Evolutionary conservation across 2,113 vertebrate species (phyloP), one percentile per base, ranked within the genome.

Genomic region (Tamias sibiricus): DNA sequence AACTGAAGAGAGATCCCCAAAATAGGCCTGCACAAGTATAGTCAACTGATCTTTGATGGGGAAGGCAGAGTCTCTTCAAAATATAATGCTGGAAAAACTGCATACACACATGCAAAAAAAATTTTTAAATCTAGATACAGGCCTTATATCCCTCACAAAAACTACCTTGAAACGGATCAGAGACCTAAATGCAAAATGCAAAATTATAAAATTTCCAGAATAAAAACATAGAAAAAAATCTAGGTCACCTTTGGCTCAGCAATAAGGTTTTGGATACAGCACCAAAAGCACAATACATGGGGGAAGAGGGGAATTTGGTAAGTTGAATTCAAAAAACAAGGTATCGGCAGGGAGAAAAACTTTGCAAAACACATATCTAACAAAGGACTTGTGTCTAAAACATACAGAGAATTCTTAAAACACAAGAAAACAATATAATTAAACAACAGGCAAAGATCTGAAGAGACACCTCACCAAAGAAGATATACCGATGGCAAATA

Each of bases 301-400:
- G 8, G 40, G 71, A 37, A 0, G 2, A 9, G 3, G 71, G 37
- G 30, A 40, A 42, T 37, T 8, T 28, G n/a, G 11, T n/a, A 89
- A 91, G 11, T 7, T 49, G 44, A 52, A 89, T 85, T 24, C 89
- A 75, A 91, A 91, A 89, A 12, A 81, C n/a, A 91, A 95, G 68
- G 11, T 26, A 85, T 54, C 47, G 26, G 4, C 12, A 81, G 42
- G 42, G 32, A 68, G 28, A 75, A 94, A 89, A 64, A 17, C 30
- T 77, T 71, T 92, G 9, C 10, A 86, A 95, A 76, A 81, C 11
- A 64, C 4, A 26, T 42, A 74, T 19, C 66, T 92, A 44, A 91
- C 32, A 71, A 86, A 91, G n/a, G 40, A 37, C 9, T 80, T 75
- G 28, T 72, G 83, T 19, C 74, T 94, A 91, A 96, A 62, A 87